Percentiles rank a stretch among this genome's conserved stretches.
These are phyloP conservation scores for Drosophila subobscura DNA, from an alignment of 1,140 invertebrate species.

Conservation along the genomic window DNA sequence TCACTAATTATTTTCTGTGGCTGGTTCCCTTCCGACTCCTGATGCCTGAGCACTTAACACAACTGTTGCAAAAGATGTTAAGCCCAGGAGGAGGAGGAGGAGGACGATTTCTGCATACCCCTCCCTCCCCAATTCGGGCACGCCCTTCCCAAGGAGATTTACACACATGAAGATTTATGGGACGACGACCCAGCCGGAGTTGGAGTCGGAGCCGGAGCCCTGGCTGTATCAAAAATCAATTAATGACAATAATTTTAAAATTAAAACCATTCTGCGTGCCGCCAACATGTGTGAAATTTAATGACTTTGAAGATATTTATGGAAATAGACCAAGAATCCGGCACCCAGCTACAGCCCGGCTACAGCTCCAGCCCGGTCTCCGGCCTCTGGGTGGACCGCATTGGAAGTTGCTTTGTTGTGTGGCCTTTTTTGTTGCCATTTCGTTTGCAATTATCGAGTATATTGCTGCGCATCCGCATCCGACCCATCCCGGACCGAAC, in stretches of 20 bases:
- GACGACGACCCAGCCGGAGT: not conserved
- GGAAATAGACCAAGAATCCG: constrained; percentile 51
- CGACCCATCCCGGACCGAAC: not conserved
- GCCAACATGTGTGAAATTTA: constrained; percentile 81
- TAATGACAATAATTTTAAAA: constrained; percentile 82
- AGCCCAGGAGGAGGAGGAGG: not conserved
- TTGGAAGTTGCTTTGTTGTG: no score
- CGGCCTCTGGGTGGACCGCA: not conserved
- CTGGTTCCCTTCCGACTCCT: constrained; percentile 13
- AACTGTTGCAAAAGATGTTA: constrained; percentile 13
- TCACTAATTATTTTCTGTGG: constrained; percentile 42
- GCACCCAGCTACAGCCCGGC: not conserved
- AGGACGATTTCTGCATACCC: not conserved
- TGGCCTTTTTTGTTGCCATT: constrained; percentile 28
- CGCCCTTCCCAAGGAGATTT: constrained; percentile 1
- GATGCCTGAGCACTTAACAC: not conserved
- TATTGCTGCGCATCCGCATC: constrained; percentile 46
- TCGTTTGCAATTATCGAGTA: constrained; percentile 79
- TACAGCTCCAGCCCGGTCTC: constrained; percentile 2
- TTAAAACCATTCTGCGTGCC: constrained; percentile 76
- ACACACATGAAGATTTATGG: constrained; percentile 71
- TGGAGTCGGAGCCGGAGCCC: not conserved
- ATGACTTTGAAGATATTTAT: constrained; percentile 82
- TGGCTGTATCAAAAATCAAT: constrained; percentile 77
- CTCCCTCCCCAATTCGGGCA: not conserved